A percentile compares a stretch with the other conserved stretches of the same genome.
These are phyloP conservation scores for Condylostylus longicornis DNA, from an alignment of 1,140 invertebrate genomes.

Conservation along the genomic window DNA sequence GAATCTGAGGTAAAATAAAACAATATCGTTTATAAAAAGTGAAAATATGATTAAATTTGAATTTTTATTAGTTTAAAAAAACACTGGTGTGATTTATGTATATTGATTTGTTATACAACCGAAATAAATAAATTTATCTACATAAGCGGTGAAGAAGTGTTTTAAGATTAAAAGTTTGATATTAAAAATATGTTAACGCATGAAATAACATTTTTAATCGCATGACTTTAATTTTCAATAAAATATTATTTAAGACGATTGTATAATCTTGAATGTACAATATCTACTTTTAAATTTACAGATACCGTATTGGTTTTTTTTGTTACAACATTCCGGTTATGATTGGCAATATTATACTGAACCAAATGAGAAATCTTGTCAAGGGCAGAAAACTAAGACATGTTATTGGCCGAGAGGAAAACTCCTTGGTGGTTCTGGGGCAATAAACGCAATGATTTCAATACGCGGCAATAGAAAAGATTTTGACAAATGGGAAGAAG, in stretches of 20 bases:
- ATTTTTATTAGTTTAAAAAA: too few species aligned
- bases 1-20: conserved; percentile 32
- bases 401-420: conserved; percentile 55
- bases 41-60: too few species aligned
- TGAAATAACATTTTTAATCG: too few species aligned
- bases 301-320: conserved; percentile 38
- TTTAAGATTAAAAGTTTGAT: background rate
- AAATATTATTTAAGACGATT: too few species aligned
- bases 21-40: too few species aligned
- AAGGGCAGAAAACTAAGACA: conserved; percentile 32
- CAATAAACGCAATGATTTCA: conserved; percentile 59
- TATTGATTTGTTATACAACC: too few species aligned
- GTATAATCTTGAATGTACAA: too few species aligned
- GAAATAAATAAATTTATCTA: too few species aligned
- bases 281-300: conserved; percentile 15
- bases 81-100: too few species aligned
- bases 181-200: too few species aligned
- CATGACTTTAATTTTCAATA: too few species aligned
- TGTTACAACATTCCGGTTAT: conserved; percentile 34
- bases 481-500: conserved; percentile 42
- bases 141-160: too few species aligned
- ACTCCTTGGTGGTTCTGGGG: conserved; percentile 58
- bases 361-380: conserved; percentile 38
- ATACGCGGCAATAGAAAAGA: conserved; percentile 20
- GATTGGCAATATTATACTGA: conserved; percentile 55